A percentile compares a stretch with the other conserved stretches of the same genome.
phyloP scores from a whole-genome alignment of 2,888 invertebrate species.

The Pyrochroa serraticornis region DNA sequence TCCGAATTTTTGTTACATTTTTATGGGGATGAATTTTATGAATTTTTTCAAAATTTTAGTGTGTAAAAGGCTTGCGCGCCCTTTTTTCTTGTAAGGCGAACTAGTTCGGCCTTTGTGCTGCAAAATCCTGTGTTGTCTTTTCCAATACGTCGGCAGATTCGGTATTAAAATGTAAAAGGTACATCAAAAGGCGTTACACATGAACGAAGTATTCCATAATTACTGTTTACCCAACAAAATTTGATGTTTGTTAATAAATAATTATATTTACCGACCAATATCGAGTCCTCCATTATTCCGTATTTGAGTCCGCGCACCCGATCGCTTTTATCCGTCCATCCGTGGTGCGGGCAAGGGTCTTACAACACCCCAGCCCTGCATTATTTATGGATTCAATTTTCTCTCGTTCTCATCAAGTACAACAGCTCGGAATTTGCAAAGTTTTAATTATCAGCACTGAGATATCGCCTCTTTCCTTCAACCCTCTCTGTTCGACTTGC shows the following conservation, averaged over 20 bases:
- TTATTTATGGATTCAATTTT: slow-evolving; percentile 55
- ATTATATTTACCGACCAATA: slow-evolving; percentile 38
- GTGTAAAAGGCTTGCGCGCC: no score
- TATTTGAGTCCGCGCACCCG: slow-evolving; percentile 25
- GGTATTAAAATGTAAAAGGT: slow-evolving; percentile 31
- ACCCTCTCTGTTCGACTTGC: slow-evolving; percentile 21
- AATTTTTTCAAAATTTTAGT: no score
- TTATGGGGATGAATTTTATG: no score
- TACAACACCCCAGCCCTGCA: slow-evolving; percentile 27
- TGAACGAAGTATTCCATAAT: slow-evolving; percentile 37
- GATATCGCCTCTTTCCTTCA: slow-evolving; percentile 31
- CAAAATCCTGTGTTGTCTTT: no score
- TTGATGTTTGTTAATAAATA: slow-evolving; percentile 41
- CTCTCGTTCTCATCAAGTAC: slow-evolving; percentile 38
- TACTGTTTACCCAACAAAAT: slow-evolving; percentile 38
- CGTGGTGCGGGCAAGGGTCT: slow-evolving; percentile 12
- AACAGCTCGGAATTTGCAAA: slow-evolving; percentile 43
- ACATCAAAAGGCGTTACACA: slow-evolving; percentile 39
- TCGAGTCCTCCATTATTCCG: slow-evolving; percentile 35
- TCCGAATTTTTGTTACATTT: no score
- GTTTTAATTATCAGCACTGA: slow-evolving; percentile 45
- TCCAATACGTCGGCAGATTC: slow-evolving; percentile 16
- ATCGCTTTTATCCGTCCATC: slow-evolving; percentile 27
- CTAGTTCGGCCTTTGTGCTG: no score
- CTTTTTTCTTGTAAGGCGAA: no score